Evolutionary conservation across 2,113 vertebrate genomes (phyloP).

Genomic region (Dendrocopos noguchii): DNA sequence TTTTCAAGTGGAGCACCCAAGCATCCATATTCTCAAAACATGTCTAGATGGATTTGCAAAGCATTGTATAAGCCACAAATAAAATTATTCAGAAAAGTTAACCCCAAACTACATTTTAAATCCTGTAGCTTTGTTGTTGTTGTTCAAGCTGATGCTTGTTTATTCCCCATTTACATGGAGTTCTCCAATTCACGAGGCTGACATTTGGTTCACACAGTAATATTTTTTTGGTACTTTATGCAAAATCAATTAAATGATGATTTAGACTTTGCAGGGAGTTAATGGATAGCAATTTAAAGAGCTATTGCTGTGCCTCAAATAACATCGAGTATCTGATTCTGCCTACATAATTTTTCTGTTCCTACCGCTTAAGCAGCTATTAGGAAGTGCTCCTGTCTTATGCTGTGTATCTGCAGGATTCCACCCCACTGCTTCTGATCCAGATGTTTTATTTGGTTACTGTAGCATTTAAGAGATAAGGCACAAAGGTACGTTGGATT

Average conservation of each 20-base stretch:
- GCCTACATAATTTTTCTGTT: neutral
- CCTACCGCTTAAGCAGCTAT: neutral
- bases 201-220: neutral
- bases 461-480: neutral
- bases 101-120: neutral
- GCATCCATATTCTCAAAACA: neutral
- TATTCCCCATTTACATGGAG: neutral
- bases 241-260: slow-evolving; percentile 34
- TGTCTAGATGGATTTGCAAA: neutral
- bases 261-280: slow-evolving; percentile 36
- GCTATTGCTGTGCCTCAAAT: slow-evolving; percentile 2
- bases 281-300: slow-evolving; percentile 49
- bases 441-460: neutral
- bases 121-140: neutral
- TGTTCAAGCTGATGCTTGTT: neutral
- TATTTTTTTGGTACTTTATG: slow-evolving; percentile 14
- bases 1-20: neutral
- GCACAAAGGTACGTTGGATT: neutral
- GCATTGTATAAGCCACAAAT: neutral
- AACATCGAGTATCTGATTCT: neutral
- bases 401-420: neutral
- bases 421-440: neutral
- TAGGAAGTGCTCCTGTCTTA: neutral
- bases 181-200: neutral
- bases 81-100: neutral